Evolutionary conservation across 1,140 invertebrate genomes (phyloP), one percentile per base, ranked within the genome.

Genomic region (Trachymyrmex cornetzi): DNA sequence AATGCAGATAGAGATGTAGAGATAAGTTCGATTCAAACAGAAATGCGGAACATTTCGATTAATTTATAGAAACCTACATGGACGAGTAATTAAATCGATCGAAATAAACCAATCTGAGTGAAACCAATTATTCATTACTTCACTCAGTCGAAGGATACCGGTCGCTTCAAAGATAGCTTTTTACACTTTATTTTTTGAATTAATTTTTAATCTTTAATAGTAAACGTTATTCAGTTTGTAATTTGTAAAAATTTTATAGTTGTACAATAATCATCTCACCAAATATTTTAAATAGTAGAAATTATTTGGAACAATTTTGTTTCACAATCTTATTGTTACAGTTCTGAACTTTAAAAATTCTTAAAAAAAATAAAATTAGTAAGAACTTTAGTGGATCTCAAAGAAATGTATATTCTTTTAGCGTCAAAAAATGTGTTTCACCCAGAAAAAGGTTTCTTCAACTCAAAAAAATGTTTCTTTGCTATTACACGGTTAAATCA

Each of bases 91-190:
- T 24, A 16, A 57, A 67, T 50, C 12, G 66, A 69, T 74, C 38
- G 27, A 27, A 61, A 34, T 74, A 50, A 48, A 75, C 22, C 34
- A 48, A 84, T 63, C 19, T 27, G 34, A 72, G 12, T 34, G 16
- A 44, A 9, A 27, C 6, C 27, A 82, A 84, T 84, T 84, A 50
- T 74, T 84, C 75, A 84, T 84, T 22, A 19, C 14, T 12, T 61
- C 4, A 24, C 24, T 22, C 38, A 11, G 11, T 11, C 24, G 6
- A 61, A 57, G 66, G 11, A 57, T 27, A 3, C 11, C 14, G 27
- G 34, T 22, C n/a, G 22, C 22, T 79, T 11, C 24, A 74, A 3
- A 22, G 1, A 30, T 22, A 7, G 1, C 14, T 22, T 74, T 30
- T 22, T 12, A 27, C 14, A 11, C 0, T 27, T 9, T 48, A 69